phyloP scores from a whole-genome alignment of 2,113 vertebrate genomes.

The Fregetta grallaria region DNA sequence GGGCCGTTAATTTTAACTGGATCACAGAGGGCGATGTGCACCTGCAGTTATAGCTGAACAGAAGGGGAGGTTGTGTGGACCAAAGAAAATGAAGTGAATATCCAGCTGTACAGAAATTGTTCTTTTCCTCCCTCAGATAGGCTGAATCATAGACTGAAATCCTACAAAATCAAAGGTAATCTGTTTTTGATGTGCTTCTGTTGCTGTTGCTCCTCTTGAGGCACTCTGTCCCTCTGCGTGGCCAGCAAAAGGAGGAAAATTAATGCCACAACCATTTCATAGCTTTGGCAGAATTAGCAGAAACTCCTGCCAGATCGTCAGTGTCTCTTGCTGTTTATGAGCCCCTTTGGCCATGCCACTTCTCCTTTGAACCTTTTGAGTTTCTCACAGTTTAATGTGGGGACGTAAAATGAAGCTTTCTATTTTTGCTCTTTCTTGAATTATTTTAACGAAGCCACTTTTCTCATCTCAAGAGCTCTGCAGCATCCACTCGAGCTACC shows the following conservation, averaged over 20 bases:
- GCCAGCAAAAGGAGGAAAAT: background rate
- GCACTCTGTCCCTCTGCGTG: background rate
- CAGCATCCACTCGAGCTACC: fast-evolving
- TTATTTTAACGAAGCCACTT: background rate
- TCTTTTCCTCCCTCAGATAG: background rate
- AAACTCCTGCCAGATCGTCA: background rate
- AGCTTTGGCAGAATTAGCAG: background rate
- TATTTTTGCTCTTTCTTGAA: background rate
- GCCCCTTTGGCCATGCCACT: background rate
- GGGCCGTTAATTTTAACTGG: background rate
- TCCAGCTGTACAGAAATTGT: background rate
- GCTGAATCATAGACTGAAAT: background rate
- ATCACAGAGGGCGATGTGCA: background rate
- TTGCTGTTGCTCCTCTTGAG: background rate
- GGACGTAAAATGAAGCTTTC: background rate
- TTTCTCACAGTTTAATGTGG: background rate
- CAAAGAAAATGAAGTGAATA: background rate
- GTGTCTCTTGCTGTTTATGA: background rate
- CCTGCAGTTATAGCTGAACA: background rate
- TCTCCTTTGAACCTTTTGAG: background rate
- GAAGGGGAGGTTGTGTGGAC: background rate
- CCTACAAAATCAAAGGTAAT: background rate
- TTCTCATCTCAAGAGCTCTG: background rate
- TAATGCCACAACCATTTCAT: background rate
- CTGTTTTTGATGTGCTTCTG: background rate